These are phyloP conservation scores for Agapornis roseicollis DNA, from an alignment of 2,113 vertebrate species.

Conservation along the genomic window DNA sequence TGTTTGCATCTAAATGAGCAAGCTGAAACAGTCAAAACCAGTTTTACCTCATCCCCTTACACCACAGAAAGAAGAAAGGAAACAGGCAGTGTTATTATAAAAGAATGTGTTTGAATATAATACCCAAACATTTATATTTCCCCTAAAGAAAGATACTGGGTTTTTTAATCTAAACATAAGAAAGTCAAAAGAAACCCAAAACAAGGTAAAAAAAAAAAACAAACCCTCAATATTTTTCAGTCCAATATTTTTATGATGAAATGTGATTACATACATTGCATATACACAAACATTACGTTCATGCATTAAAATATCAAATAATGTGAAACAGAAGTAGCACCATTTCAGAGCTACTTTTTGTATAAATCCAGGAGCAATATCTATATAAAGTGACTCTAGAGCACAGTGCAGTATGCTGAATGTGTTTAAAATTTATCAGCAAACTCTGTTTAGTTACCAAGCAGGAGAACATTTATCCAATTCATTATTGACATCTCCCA, in stretches of 20 bases:
- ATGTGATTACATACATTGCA: neutral
- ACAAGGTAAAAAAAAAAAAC: neutral
- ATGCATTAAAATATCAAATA: neutral
- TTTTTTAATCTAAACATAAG: neutral
- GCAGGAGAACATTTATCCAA: conserved; percentile 34
- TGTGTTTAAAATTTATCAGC: conserved; percentile 20
- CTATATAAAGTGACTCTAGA: neutral
- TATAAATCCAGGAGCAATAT: neutral
- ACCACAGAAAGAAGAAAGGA: neutral
- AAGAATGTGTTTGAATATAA: neutral
- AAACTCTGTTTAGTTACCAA: conserved; percentile 25
- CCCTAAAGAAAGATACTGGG: neutral
- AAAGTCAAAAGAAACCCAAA: neutral
- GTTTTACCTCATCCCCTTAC: neutral
- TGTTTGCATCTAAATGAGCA: neutral
- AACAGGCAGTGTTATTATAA: neutral
- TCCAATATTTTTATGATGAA: neutral
- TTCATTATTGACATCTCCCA: conserved; percentile 48
- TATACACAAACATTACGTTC: neutral
- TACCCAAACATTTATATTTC: neutral
- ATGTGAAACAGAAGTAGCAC: neutral
- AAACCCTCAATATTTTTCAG: neutral
- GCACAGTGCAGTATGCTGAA: neutral
- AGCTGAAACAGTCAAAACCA: neutral
- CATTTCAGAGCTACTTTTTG: neutral